Conservation (phyloP, 1,140 invertebrate genomes). For the Philaenus spumarius region DNA sequence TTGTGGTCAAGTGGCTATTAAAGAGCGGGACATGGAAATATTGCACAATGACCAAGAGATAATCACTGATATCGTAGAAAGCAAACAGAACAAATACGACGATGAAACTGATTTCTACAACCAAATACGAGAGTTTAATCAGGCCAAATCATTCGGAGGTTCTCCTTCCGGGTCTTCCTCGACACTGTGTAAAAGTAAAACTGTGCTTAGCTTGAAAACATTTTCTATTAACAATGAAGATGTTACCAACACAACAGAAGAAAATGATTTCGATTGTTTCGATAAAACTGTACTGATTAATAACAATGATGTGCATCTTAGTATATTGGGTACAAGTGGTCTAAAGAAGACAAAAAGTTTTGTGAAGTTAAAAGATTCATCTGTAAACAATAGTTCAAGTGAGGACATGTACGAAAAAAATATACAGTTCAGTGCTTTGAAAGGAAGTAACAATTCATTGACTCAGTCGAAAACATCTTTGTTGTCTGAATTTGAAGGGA, state of each 20-base stretch:
- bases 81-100: not conserved
- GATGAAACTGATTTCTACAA: not conserved
- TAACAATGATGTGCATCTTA: not conserved
- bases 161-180: not conserved
- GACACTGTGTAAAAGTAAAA: conserved; percentile 8
- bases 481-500: not conserved
- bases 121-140: not conserved
- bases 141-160: not conserved
- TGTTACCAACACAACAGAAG: not conserved
- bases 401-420: not conserved
- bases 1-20: conserved; percentile 57
- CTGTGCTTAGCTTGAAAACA: conserved; percentile 4
- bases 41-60: not conserved
- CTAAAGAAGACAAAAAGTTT: conserved; percentile 1
- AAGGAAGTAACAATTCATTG: no score
- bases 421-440: not conserved
- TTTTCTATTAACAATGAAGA: conserved; percentile 3
- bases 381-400: not conserved
- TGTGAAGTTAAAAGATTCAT: not conserved
- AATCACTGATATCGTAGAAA: not conserved
- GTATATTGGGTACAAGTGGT: not conserved
- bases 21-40: not conserved
- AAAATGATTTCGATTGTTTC: not conserved
- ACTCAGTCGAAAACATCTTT: not conserved
- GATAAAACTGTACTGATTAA: not conserved